A percentile compares a stretch with the other conserved stretches of the same genome.
phyloP scores from a whole-genome alignment of 2,113 vertebrate genomes.

The Gopherus flavomarginatus region DNA sequence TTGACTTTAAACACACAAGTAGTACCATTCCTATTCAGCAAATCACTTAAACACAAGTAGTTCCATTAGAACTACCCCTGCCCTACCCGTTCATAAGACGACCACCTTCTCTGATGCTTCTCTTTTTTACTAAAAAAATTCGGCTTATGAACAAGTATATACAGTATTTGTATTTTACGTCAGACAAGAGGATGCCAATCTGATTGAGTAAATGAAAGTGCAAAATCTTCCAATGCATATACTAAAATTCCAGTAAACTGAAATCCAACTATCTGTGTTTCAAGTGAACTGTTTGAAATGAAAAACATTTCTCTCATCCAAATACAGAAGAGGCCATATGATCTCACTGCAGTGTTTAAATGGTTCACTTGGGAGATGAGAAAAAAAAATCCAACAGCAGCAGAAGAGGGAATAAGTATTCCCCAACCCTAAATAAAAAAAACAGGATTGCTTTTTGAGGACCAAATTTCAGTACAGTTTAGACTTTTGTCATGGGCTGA shows the following conservation, averaged over 20 bases:
- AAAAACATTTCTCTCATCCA: not conserved
- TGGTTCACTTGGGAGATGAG: not conserved
- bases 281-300: not conserved
- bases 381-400: not conserved
- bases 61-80: not conserved
- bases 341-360: not conserved
- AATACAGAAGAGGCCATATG: not conserved
- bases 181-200: not conserved
- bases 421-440: not conserved
- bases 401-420: not conserved
- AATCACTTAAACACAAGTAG: not conserved
- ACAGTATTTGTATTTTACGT: not conserved
- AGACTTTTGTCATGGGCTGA: not conserved
- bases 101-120: no score
- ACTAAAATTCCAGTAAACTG: not conserved
- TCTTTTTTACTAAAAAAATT: no score
- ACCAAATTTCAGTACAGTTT: not conserved
- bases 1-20: not conserved
- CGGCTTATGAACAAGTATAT: no score
- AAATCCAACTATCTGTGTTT: not conserved
- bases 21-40: not conserved
- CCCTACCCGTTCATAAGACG: no score
- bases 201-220: not conserved
- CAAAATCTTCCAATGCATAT: not conserved
- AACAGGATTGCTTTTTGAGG: not conserved